phyloP scores from a whole-genome alignment of 2,113 vertebrate genomes.

The Amblyopsis rosae region DNA sequence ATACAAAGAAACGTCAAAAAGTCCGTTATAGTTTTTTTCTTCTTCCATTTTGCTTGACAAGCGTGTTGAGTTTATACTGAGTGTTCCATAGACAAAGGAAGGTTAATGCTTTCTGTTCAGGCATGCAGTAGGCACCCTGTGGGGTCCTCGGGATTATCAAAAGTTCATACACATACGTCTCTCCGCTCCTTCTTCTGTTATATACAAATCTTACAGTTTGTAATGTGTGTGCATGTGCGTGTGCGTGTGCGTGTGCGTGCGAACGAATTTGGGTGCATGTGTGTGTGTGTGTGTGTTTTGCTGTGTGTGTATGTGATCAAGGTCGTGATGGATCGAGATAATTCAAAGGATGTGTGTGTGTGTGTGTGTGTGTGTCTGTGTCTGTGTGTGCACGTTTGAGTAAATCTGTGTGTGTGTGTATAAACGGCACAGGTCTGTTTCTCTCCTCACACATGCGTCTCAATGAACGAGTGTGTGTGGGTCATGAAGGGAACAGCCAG shows the following conservation, averaged over 20 bases:
- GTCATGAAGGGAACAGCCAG: conserved; percentile 81
- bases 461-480: conserved; percentile 91
- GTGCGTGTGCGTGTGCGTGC: conserved; percentile 22
- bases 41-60: conserved; percentile 65
- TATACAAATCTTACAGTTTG: conserved; percentile 84
- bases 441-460: conserved; percentile 85
- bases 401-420: not conserved
- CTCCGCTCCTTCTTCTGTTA: conserved; percentile 73
- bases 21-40: conserved; percentile 42
- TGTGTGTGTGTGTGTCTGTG: conserved; percentile 10
- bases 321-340: not conserved
- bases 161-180: conserved; percentile 81
- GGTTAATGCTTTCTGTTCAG: conserved; percentile 83
- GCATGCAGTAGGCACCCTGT: conserved; percentile 89
- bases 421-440: conserved; percentile 23
- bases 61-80: conserved; percentile 70
- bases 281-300: not conserved
- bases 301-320: not conserved
- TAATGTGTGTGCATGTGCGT: conserved; percentile 23
- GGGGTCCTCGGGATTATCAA: conserved; percentile 81
- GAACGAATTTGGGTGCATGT: conserved; percentile 64
- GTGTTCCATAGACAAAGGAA: conserved; percentile 78
- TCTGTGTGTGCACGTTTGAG: conserved; percentile 60
- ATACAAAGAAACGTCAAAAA: conserved; percentile 48
- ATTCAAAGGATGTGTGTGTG: not conserved